Evolutionary conservation across 2,888 invertebrate genomes (phyloP).

Genomic region (Heptascelio sp.): DNA sequence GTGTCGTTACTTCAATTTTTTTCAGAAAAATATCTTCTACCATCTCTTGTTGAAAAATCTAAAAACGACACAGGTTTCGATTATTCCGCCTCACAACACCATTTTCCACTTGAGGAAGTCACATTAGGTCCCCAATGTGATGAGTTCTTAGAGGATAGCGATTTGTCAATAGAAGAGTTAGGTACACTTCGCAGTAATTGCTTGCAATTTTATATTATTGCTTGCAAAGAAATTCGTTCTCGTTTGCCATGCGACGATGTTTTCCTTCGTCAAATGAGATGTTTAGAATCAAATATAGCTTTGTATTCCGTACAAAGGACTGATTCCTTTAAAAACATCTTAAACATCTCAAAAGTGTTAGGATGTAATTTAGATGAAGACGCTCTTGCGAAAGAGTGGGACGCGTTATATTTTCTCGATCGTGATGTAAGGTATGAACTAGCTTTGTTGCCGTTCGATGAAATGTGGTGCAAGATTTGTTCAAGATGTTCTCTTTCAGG

Average conservation of each 20-base stretch:
- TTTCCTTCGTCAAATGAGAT: background rate
- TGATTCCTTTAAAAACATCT: background rate
- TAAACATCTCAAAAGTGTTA: background rate
- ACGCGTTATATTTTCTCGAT: background rate
- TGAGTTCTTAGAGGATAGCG: background rate
- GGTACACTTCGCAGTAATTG: background rate
- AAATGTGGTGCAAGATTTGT: constrained; percentile 8
- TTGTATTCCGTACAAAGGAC: background rate
- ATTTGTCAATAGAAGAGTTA: background rate
- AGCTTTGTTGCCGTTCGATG: background rate
- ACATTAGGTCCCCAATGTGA: constrained; percentile 2
- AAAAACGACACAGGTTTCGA: background rate
- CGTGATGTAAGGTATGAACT: background rate
- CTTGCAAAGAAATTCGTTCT: background rate
- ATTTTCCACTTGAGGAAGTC: background rate
- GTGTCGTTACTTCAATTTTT: too few species aligned
- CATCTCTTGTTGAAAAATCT: too few species aligned
- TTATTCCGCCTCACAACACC: background rate
- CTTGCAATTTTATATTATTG: constrained; percentile 15
- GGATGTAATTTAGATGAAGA: background rate
- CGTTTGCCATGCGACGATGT: background rate
- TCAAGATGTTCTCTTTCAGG: background rate
- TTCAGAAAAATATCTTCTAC: too few species aligned
- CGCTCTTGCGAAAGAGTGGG: background rate
- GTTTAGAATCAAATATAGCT: background rate